Evolutionary conservation across 2,797 vertebrate genomes (phyloP).

Genomic region (Acanthopagrus latus): DNA sequence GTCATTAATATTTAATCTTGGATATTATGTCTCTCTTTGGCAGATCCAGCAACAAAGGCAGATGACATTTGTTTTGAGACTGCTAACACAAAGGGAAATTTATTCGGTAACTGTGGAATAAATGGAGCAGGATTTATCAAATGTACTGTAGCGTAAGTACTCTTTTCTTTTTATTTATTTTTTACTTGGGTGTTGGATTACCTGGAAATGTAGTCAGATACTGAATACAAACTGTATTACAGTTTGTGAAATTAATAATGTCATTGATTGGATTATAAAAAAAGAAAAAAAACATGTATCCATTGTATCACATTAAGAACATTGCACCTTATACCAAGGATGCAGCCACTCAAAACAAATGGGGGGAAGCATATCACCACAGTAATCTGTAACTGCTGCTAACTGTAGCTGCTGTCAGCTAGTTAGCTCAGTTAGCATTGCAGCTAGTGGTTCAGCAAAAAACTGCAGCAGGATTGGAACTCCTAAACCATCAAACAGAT

Average conservation of each 20-base stretch:
- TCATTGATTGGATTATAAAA: no score
- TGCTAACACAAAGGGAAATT: slow-evolving; percentile 83
- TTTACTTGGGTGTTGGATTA: neutral
- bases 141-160: slow-evolving; percentile 87
- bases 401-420: no score
- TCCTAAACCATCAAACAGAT: neutral
- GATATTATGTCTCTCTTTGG: slow-evolving; percentile 26
- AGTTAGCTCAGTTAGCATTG: no score
- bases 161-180: slow-evolving; percentile 1
- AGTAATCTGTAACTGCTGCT: no score
- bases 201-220: no score
- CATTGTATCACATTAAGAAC: no score
- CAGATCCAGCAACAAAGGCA: slow-evolving; percentile 87
- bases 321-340: no score
- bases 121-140: slow-evolving; percentile 20
- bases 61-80: slow-evolving; percentile 84
- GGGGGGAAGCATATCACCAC: no score
- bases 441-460: neutral
- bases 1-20: slow-evolving; percentile 5
- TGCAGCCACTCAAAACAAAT: no score
- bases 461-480: neutral
- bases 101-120: slow-evolving; percentile 90
- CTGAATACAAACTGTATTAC: no score
- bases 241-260: no score
- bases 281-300: no score